These are phyloP conservation scores for Agelastica alni DNA, from an alignment of 2,888 invertebrate species.

Conservation along the genomic window DNA sequence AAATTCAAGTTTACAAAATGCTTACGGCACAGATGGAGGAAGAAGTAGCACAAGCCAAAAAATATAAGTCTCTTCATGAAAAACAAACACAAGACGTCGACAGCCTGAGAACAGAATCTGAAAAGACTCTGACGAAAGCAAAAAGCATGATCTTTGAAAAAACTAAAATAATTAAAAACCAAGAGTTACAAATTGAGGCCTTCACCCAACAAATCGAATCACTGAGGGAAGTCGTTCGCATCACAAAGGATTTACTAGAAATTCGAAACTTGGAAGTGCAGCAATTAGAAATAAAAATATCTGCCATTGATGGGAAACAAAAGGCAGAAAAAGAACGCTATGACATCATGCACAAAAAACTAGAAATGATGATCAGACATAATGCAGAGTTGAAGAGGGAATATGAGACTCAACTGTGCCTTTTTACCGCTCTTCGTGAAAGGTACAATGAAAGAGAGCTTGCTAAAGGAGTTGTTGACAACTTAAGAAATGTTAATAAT, in stretches of 20 bases:
- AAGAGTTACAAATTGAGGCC: slow-evolving; percentile 78
- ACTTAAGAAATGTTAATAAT: no score
- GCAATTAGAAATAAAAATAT: slow-evolving; percentile 70
- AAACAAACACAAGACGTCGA: slow-evolving; percentile 50
- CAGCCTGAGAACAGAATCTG: slow-evolving; percentile 54
- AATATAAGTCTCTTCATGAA: slow-evolving; percentile 43
- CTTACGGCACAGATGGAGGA: slow-evolving; percentile 47
- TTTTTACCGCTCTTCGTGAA: slow-evolving; percentile 65
- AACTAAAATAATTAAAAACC: slow-evolving; percentile 75
- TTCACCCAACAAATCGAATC: slow-evolving; percentile 73
- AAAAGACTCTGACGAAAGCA: slow-evolving; percentile 66
- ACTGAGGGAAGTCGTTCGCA: slow-evolving; percentile 78
- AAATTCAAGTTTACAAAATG: slow-evolving; percentile 37
- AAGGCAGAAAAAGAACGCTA: slow-evolving; percentile 75
- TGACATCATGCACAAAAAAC: slow-evolving; percentile 68
- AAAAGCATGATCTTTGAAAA: slow-evolving; percentile 75
- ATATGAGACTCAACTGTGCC: slow-evolving; percentile 75
- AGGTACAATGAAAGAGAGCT: slow-evolving; percentile 52
- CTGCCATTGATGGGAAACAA: slow-evolving; percentile 70
- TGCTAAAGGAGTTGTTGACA: slow-evolving; percentile 45
- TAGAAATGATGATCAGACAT: slow-evolving; percentile 71
- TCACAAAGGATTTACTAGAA: slow-evolving; percentile 79
- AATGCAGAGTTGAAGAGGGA: slow-evolving; percentile 78
- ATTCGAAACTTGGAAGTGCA: slow-evolving; percentile 79
- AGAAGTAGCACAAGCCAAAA: slow-evolving; percentile 48